These are phyloP conservation scores for Drosophila planitibia DNA, from an alignment of 2,888 invertebrate genomes.

Conservation along the genomic window DNA sequence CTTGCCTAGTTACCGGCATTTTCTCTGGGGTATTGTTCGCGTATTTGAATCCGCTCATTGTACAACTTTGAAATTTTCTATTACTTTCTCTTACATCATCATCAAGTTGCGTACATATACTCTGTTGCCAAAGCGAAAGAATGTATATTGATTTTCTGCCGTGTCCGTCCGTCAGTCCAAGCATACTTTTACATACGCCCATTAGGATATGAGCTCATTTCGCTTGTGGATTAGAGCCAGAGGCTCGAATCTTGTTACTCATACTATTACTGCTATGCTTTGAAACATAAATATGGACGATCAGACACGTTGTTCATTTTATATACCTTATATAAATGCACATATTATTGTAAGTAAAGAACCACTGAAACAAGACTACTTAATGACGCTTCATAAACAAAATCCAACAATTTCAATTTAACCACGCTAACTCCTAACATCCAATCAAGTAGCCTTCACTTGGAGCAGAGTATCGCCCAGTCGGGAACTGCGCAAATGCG, in stretches of 20 bases:
- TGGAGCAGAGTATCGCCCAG: background rate
- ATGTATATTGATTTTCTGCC: background rate
- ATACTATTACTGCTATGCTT: background rate
- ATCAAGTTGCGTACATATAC: slow-evolving; percentile 4
- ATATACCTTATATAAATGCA: background rate
- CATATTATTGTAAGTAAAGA: background rate
- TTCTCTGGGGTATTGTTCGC: slow-evolving; percentile 93
- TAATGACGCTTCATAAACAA: background rate
- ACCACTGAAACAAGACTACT: background rate
- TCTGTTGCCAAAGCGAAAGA: slow-evolving; percentile 1
- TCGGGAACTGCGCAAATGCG: slow-evolving; percentile 39
- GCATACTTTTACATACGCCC: background rate
- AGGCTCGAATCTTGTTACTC: background rate
- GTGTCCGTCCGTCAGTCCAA: slow-evolving; percentile 5
- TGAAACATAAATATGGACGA: background rate
- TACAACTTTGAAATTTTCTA: slow-evolving; percentile 44
- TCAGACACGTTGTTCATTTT: background rate
- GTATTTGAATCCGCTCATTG: slow-evolving; percentile 87
- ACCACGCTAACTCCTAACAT: no score
- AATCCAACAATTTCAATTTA: no score
- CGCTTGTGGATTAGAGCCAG: background rate
- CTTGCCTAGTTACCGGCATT: slow-evolving; percentile 95
- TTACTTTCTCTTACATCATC: slow-evolving; percentile 4
- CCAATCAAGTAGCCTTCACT: background rate
- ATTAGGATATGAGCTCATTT: background rate